Evolutionary conservation across 2,113 vertebrate species (phyloP).

Genomic region (Gobius niger): DNA sequence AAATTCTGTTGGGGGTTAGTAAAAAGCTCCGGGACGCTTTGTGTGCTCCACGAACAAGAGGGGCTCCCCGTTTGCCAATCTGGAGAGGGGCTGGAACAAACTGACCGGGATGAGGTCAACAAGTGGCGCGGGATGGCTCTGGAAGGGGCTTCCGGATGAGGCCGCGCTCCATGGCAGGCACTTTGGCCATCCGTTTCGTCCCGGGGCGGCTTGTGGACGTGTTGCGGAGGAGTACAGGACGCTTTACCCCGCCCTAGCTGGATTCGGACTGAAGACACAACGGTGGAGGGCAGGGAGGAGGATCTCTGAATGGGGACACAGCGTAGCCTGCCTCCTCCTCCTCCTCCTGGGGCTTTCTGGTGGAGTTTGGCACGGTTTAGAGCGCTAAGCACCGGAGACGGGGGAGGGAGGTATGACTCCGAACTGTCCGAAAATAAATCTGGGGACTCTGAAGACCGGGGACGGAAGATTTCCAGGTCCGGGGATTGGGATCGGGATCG

Average conservation of each 20-base stretch:
- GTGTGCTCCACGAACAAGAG: slow-evolving; percentile 80
- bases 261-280: slow-evolving; percentile 91
- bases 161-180: no score
- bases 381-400: slow-evolving; percentile 72
- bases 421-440: neutral
- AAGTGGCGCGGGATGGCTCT: slow-evolving; percentile 63
- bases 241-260: slow-evolving; percentile 81
- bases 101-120: slow-evolving; percentile 80
- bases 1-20: neutral
- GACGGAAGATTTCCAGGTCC: neutral
- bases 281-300: slow-evolving; percentile 87
- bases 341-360: slow-evolving; percentile 42
- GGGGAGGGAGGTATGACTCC: neutral
- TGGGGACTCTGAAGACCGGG: neutral
- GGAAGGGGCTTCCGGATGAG: slow-evolving; percentile 11
- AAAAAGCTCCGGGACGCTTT: slow-evolving; percentile 84
- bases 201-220: slow-evolving; percentile 82
- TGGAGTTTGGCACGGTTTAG: slow-evolving; percentile 79
- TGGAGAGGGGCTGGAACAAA: slow-evolving; percentile 77
- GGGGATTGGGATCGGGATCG: neutral
- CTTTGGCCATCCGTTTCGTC: slow-evolving; percentile 42
- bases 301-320: slow-evolving; percentile 81
- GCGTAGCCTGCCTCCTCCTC: neutral
- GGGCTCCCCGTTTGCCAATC: slow-evolving; percentile 79
- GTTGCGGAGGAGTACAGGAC: slow-evolving; percentile 81